Conservation (phyloP, 1,140 invertebrate species). For the Drosophila sproati region DNA sequence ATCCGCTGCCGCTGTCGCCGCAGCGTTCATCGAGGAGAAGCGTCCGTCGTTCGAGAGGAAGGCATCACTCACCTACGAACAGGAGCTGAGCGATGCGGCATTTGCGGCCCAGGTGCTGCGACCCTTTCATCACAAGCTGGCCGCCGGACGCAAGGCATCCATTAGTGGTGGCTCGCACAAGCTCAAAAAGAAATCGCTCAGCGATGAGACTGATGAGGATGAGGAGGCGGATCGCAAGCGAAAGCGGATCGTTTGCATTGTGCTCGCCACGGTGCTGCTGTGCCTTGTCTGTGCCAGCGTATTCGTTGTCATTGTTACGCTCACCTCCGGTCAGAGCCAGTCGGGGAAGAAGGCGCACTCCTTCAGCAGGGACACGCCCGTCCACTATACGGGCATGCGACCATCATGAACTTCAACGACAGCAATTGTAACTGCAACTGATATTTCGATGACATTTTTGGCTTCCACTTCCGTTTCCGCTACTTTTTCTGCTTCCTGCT, state of each 20-base stretch:
- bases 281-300: conserved; percentile 88
- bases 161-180: conserved; percentile 66
- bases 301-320: conserved; percentile 89
- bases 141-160: conserved; percentile 75
- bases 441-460: conserved; percentile 45
- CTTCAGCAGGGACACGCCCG: conserved; percentile 86
- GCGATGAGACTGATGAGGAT: conserved; percentile 84
- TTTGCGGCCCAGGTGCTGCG: conserved; percentile 78
- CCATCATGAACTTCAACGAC: conserved; percentile 72
- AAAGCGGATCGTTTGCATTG: conserved; percentile 87
- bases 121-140: conserved; percentile 80
- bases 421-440: conserved; percentile 3
- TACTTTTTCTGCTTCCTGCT: conserved; percentile 4
- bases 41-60: conserved; percentile 81
- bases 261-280: conserved; percentile 88
- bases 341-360: conserved; percentile 88
- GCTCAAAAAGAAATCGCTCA: conserved; percentile 79
- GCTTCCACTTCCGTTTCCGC: conserved; percentile 61
- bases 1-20: conserved; percentile 60
- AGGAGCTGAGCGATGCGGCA: conserved; percentile 75
- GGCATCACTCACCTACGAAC: conserved; percentile 72
- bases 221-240: conserved; percentile 87
- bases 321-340: conserved; percentile 87
- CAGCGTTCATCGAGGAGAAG: conserved; percentile 80
- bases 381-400: conserved; percentile 83